Conservation (phyloP, 1,140 invertebrate species). For the Platyura marginata region DNA sequence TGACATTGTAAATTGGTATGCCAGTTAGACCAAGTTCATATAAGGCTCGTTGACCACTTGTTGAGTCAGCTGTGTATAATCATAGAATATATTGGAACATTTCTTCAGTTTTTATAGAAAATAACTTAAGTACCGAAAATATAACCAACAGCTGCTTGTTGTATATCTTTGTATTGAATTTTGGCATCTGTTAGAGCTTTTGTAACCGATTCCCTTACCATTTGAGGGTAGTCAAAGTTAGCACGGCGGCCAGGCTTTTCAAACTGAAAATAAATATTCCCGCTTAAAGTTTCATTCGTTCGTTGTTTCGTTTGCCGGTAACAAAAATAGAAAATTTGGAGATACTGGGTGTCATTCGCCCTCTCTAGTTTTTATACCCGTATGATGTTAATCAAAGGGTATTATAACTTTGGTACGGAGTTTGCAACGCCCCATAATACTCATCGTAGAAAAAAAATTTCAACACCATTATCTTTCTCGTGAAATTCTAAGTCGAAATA, state of each 20-base stretch:
- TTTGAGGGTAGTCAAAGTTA: constrained; percentile 81
- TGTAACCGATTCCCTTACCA: constrained; percentile 82
- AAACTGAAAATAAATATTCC: no score
- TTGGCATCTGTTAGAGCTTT: constrained; percentile 81
- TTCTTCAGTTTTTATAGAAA: neutral
- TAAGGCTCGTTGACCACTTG: constrained; percentile 82
- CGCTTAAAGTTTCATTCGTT: no score
- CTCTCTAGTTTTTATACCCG: no score
- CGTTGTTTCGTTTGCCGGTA: no score
- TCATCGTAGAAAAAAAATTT: no score
- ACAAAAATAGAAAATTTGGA: no score
- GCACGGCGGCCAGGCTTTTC: constrained; percentile 65
- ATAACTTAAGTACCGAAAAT: constrained; percentile 50
- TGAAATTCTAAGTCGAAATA: no score
- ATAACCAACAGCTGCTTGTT: constrained; percentile 86
- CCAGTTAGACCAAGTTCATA: constrained; percentile 93
- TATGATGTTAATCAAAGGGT: no score
- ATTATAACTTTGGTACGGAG: no score
- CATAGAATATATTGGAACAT: neutral
- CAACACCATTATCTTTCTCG: no score
- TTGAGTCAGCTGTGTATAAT: constrained; percentile 61
- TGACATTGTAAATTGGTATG: constrained; percentile 94
- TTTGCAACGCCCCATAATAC: no score
- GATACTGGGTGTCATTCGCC: no score
- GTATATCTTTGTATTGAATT: constrained; percentile 55